Evolutionary conservation across 2,797 vertebrate genomes (phyloP), one percentile per base, ranked within the genome.

Genomic region (Ctenopoma kingsleyae): DNA sequence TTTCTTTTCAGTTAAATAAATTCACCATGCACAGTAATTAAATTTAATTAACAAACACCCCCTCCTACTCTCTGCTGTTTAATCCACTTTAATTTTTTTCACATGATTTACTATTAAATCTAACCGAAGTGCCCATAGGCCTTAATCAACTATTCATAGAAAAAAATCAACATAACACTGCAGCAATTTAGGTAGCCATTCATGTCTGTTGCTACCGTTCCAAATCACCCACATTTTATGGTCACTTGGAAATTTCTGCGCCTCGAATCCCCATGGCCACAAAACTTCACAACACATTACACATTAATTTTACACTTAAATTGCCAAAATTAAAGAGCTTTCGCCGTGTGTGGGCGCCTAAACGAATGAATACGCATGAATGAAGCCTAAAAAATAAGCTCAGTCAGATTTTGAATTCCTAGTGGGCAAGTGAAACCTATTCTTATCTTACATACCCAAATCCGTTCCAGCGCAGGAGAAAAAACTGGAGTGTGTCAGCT

Each of bases 391-490:
- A 78, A 83, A 82, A 83, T 77, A 63, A 76, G 67, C 74, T 66
- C 80, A 74, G 76, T 80, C 73, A 74, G 71, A 82, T 81, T 74
- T 75, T 65, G 4, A 67, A 84, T 87, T 83, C 56, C 51, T 74
- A 83, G 58, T 71, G 64, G 56, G 38, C 62, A 84, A 61, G 43
- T 67, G 57, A 84, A 71, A 83, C 59, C 52, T 59, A 32, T 80
- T 83, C 67, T 77, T 72, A 88, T 81, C 70, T 75, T 90, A 89
- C 90, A 88, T 91, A 91, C 89, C 85, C 76, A 86, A 87, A 91
- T 90, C 80, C 77, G 73, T 75, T 76, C 83, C 49, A 84, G 88
- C 78, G 77, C 85, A 78, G 71, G 71, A 74, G 57, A 53, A 76
- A 40, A 83, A 86, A 76, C 66, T 66, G 74, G 75, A 87, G 67